These are phyloP conservation scores for Tuta absoluta DNA, from an alignment of 2,888 invertebrate species.

Conservation along the genomic window DNA sequence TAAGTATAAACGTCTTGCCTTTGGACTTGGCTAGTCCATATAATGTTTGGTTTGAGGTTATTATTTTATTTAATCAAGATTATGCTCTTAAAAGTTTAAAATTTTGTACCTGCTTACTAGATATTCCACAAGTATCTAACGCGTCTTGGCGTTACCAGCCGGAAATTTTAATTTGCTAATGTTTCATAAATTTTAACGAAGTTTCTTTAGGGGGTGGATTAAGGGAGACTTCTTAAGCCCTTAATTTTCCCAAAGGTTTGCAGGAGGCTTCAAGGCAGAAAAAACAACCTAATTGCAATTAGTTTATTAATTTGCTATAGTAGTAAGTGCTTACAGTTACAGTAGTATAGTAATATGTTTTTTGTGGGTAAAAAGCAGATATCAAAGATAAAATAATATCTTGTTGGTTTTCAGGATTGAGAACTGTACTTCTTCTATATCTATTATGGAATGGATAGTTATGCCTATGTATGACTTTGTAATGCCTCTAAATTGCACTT, in stretches of 20 bases:
- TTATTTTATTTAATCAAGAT: not conserved
- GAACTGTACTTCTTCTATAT: not conserved
- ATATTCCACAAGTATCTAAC: not conserved
- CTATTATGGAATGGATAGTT: too few relatives aligned
- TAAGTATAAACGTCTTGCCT: not conserved
- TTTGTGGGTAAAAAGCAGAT: not conserved
- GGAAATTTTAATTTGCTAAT: constrained; percentile 1
- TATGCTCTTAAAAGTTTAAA: not conserved
- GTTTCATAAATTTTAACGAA: constrained; percentile 6
- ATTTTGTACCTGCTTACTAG: not conserved
- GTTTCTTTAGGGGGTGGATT: constrained; percentile 3
- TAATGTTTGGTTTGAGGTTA: constrained; percentile 12
- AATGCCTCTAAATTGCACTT: too few relatives aligned
- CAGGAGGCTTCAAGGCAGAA: not conserved
- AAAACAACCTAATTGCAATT: not conserved
- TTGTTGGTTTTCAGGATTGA: not conserved
- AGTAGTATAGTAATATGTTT: not conserved
- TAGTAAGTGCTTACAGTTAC: too few relatives aligned
- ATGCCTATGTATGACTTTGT: too few relatives aligned
- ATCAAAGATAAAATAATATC: not conserved
- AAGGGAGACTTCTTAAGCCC: not conserved
- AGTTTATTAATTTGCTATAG: too few relatives aligned
- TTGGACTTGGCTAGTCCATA: not conserved
- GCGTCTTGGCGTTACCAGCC: not conserved
- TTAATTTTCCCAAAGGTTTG: not conserved